These are phyloP conservation scores for Syncerus caffer DNA, from an alignment of 2,797 vertebrate species.

Conservation along the genomic window DNA sequence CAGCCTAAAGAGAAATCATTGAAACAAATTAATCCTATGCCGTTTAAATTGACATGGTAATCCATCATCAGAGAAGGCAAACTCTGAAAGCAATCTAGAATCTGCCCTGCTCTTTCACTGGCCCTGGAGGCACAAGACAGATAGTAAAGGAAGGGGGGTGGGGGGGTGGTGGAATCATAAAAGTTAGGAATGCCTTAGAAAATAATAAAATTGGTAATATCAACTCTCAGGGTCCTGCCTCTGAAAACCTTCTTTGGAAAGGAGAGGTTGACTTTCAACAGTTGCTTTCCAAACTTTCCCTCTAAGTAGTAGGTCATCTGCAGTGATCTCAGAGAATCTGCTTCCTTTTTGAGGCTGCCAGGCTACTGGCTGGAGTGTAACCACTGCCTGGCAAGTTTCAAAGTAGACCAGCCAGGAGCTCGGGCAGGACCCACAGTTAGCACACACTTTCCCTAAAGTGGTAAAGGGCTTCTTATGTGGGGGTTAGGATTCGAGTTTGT, in stretches of 20 bases:
- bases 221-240: constrained; percentile 59
- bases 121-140: constrained; percentile 89
- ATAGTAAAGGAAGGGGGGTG: constrained; percentile 81
- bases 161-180: constrained; percentile 73
- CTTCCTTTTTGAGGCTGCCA: not conserved
- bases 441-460: not conserved
- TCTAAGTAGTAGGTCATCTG: constrained; percentile 50
- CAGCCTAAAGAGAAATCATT: constrained; percentile 97
- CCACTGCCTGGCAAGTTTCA: not conserved
- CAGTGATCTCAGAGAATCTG: not conserved
- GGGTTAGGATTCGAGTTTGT: not conserved
- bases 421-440: not conserved
- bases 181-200: constrained; percentile 79
- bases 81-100: constrained; percentile 94
- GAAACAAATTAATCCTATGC: constrained; percentile 99
- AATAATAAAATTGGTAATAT: constrained; percentile 50
- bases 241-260: constrained; percentile 48
- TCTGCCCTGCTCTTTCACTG: constrained; percentile 91
- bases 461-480: not conserved
- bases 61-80: constrained; percentile 97
- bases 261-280: constrained; percentile 64
- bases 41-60: constrained; percentile 97
- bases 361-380: not conserved
- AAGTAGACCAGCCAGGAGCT: not conserved
- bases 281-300: constrained; percentile 57